Percentiles rank a stretch among this genome's conserved stretches.
phyloP scores from a whole-genome alignment of 1,140 invertebrate genomes.

The Lycorma delicatula region DNA sequence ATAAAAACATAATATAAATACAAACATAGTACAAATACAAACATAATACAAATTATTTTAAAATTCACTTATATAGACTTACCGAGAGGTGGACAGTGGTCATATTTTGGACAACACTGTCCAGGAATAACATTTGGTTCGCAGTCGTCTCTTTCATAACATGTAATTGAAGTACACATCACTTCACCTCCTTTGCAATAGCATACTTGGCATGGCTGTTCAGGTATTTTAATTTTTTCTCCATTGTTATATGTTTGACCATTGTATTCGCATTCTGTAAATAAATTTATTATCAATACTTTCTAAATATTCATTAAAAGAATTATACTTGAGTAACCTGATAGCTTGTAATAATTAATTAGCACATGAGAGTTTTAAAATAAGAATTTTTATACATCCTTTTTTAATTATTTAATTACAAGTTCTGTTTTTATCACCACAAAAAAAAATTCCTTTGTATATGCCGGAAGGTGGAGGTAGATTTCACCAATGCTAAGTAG shows the following conservation, averaged over 20 bases:
- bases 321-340: background rate
- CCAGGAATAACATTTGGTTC: slow-evolving; percentile 54
- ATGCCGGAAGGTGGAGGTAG: too few species aligned
- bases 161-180: slow-evolving; percentile 62
- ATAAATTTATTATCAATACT: too few species aligned
- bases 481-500: too few species aligned
- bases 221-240: slow-evolving; percentile 55
- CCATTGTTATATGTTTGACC: slow-evolving; percentile 64
- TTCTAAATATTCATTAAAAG: too few species aligned
- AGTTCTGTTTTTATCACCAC: too few species aligned
- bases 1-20: slow-evolving; percentile 3
- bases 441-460: too few species aligned
- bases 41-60: slow-evolving; percentile 6
- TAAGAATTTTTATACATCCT: too few species aligned
- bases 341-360: too few species aligned
- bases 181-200: slow-evolving; percentile 70
- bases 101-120: slow-evolving; percentile 67
- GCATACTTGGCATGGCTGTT: slow-evolving; percentile 62
- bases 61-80: too few species aligned
- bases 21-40: background rate
- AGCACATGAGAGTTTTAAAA: too few species aligned
- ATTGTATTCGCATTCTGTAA: slow-evolving; percentile 64
- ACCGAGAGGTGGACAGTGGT: slow-evolving; percentile 63
- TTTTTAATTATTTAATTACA: too few species aligned
- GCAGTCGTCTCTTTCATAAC: slow-evolving; percentile 63